phyloP scores from a whole-genome alignment of 2,113 vertebrate species.

The Mustela lutreola region DNA sequence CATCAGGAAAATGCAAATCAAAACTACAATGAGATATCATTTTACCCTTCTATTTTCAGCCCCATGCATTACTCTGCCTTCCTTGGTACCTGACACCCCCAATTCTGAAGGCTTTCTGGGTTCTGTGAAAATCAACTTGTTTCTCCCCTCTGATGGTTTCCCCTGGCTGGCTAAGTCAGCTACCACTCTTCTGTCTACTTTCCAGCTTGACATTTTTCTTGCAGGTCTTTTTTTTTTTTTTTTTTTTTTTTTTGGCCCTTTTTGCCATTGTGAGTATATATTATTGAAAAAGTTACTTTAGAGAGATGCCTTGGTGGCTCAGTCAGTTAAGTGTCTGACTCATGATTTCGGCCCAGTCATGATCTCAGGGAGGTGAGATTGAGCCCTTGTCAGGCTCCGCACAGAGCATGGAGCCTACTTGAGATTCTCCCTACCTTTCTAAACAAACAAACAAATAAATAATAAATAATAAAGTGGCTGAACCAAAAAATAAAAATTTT shows the following conservation, averaged over 20 bases:
- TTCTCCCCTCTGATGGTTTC: neutral
- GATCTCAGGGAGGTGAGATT: neutral
- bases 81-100: neutral
- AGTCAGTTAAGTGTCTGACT: neutral
- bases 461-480: neutral
- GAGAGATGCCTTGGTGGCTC: neutral
- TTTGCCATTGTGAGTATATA: neutral
- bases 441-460: neutral
- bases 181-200: neutral
- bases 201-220: neutral
- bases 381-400: neutral
- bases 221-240: neutral
- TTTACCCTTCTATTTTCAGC: neutral
- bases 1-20: neutral
- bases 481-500: neutral
- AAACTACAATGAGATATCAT: neutral
- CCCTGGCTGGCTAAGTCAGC: neutral
- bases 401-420: neutral
- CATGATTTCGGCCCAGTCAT: neutral
- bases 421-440: neutral
- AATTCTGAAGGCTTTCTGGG: neutral
- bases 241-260: neutral
- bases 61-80: neutral
- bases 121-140: conserved; percentile 47
- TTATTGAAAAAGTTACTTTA: neutral